Base-by-base conservation (phyloP, 2,888 invertebrate species). In the Monopis laevigella region DNA sequence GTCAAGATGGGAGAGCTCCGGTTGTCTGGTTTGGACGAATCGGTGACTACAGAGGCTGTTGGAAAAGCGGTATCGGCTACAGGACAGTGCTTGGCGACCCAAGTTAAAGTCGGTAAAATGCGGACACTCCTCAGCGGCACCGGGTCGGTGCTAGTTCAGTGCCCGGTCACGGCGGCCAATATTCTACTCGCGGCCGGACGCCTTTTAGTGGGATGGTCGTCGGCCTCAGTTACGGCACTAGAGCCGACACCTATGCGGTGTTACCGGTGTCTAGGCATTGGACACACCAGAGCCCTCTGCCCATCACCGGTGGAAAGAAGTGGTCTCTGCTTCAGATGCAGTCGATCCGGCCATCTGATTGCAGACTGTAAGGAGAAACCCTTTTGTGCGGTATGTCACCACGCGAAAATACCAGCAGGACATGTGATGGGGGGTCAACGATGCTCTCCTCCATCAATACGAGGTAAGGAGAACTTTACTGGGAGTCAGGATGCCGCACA, bases 21-120 rank as follows among this genome's bases (percentile, higher is more conserved):
- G n/a, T n/a, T n/a, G 12, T 14, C 39, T 2, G 39, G 35, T 16
- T 19, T 43, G 19, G 43, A 40, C 30, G 43, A 43, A n/a, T 40
- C 43, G 10, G 45, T 28, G 11, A 34, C n/a, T n/a, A n/a, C n/a
- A n/a, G n/a, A n/a, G n/a, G n/a, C n/a, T n/a, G n/a, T n/a, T n/a
- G n/a, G n/a, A n/a, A n/a, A n/a, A n/a, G n/a, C n/a, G n/a, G n/a
- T n/a, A n/a, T n/a, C n/a, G n/a, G n/a, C n/a, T n/a, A 8, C 11
- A 6, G 38, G 44, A 2, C 17, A 17, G 6, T 44, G 41, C 12
- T 7, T 21, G 5, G 16, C 21, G 3, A 26, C 18, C 14, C 17
- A 12, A 16, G 24, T 41, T 2, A 40, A 29, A 26, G 43, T 11
- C 5, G 27, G 39, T 2, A 10, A 16, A 2, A 21, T 42, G 2